phyloP scores from a whole-genome alignment of 37 sponge, comb jelly and placozoan species.

The Cliona cf. orientalis region DNA sequence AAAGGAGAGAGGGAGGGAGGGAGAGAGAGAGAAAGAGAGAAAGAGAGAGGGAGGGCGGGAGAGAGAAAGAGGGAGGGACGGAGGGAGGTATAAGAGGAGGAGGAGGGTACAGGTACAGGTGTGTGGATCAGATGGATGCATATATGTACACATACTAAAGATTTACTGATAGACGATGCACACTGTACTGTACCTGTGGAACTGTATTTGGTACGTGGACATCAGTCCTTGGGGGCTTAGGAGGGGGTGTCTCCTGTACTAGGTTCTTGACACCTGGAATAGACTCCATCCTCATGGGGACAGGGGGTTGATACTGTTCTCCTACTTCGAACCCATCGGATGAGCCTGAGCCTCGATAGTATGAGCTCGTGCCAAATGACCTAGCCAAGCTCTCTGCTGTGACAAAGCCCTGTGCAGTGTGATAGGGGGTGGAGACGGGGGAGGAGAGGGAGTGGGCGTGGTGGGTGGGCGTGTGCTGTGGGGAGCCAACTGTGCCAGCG shows the following conservation, averaged over 20 bases:
- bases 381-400: too few relatives aligned
- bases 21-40: too few relatives aligned
- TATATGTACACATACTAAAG: too few relatives aligned
- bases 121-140: too few relatives aligned
- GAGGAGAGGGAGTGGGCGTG: not conserved
- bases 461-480: not conserved
- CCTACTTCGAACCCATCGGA: not conserved
- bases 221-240: slow-evolving; percentile 57
- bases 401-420: too few relatives aligned
- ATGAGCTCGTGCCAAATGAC: too few relatives aligned
- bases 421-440: not conserved
- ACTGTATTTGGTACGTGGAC: too few relatives aligned
- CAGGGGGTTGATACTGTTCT: slow-evolving; percentile 37
- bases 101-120: too few relatives aligned
- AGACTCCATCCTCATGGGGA: slow-evolving; percentile 67
- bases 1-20: not conserved
- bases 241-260: slow-evolving; percentile 36
- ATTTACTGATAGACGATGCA: too few relatives aligned
- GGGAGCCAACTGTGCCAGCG: too few relatives aligned
- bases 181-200: too few relatives aligned
- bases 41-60: not conserved
- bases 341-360: not conserved
- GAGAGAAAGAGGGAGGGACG: not conserved
- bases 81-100: not conserved
- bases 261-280: slow-evolving; percentile 46